Evolutionary conservation across 2,888 invertebrate species (phyloP).

Genomic region (Limnephilus marmoratus): DNA sequence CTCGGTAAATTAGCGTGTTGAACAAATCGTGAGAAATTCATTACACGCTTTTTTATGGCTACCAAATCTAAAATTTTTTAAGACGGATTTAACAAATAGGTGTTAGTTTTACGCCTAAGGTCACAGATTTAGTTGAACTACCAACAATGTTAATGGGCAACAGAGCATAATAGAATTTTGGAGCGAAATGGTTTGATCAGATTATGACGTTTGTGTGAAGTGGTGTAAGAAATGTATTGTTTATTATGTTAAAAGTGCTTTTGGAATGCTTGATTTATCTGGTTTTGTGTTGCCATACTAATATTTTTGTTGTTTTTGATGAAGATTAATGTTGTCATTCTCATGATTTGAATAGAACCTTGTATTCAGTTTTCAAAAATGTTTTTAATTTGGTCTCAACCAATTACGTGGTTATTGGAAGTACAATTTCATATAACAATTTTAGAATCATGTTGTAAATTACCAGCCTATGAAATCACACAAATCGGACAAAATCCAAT

Average conservation of each 20-base stretch:
- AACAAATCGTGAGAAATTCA: neutral
- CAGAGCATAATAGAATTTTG: neutral
- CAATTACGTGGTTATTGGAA: neutral
- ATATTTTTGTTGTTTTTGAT: neutral
- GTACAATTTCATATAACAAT: neutral
- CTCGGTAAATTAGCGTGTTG: neutral
- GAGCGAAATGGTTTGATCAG: neutral
- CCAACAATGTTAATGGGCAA: neutral
- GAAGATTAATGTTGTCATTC: neutral
- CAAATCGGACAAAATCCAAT: neutral
- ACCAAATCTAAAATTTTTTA: neutral
- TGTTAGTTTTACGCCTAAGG: neutral
- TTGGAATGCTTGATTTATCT: neutral
- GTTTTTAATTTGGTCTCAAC: neutral
- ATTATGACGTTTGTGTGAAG: neutral
- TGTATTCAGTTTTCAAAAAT: neutral
- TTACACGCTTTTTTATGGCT: neutral
- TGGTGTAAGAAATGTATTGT: neutral
- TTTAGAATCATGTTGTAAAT: neutral
- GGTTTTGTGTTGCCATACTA: neutral
- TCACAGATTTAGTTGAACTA: neutral
- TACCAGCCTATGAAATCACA: neutral
- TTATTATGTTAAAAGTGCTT: neutral
- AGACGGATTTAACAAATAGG: slow-evolving; percentile 2
- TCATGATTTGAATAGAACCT: neutral